Percentiles rank a stretch among this genome's conserved stretches.
Conservation (phyloP, 1,140 invertebrate species). For the Coptotermes formosanus region DNA sequence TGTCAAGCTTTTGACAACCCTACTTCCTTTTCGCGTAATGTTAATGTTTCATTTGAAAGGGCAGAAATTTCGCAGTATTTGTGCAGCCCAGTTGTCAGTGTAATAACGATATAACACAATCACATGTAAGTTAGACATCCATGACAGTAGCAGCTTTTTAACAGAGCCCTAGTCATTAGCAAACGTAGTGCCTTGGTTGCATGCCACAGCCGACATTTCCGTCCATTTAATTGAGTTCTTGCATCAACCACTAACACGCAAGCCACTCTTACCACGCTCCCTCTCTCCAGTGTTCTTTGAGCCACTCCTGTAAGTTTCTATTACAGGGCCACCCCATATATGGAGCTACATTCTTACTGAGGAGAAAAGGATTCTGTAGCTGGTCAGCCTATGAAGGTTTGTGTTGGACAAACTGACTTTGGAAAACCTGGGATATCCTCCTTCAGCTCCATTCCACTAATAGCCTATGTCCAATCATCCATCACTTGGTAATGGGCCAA, state of each 20-base stretch:
- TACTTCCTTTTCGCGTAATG: background rate
- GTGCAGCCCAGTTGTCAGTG: background rate
- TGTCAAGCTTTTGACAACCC: no score
- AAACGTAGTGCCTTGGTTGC: background rate
- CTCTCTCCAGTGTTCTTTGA: background rate
- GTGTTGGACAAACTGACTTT: no score
- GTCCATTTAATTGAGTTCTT: constrained; percentile 16
- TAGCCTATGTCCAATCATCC: no score
- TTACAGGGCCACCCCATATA: background rate
- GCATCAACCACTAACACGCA: background rate
- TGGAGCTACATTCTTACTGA: no score
- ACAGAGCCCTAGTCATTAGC: background rate
- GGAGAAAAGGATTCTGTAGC: no score
- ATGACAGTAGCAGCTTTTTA: background rate
- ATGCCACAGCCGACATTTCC: background rate
- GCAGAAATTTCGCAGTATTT: background rate
- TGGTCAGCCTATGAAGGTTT: no score
- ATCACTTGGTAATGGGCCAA: no score
- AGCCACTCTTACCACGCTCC: background rate
- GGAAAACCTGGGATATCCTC: no score
- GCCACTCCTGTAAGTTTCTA: background rate
- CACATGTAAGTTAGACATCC: background rate
- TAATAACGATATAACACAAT: background rate
- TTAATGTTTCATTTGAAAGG: background rate
- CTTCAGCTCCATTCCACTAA: no score